Evolutionary conservation across 1,140 invertebrate genomes (phyloP).

Genomic region (Gonioctena quinquepunctata): DNA sequence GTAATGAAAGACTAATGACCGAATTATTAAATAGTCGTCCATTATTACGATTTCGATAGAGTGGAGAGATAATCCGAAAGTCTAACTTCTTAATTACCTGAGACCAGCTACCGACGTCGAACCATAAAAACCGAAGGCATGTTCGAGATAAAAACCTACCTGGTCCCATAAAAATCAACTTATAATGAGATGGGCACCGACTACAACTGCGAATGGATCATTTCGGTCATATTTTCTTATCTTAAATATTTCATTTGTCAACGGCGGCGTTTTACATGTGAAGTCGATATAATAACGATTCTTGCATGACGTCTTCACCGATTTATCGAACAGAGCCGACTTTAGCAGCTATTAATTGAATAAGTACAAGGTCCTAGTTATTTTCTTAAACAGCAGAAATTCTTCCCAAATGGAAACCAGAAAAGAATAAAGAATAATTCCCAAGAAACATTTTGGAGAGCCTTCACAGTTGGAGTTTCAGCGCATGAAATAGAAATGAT

Average conservation of each 20-base stretch:
- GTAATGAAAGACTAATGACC: not conserved
- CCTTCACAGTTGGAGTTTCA: too few relatives aligned
- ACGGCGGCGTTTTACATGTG: slow-evolving; percentile 2
- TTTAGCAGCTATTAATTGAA: too few relatives aligned
- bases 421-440: too few relatives aligned
- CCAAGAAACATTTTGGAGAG: too few relatives aligned
- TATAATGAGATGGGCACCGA: not conserved
- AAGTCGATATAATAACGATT: slow-evolving; percentile 13
- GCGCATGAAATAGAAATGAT: too few relatives aligned
- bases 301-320: slow-evolving; percentile 6
- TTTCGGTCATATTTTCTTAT: slow-evolving; percentile 10
- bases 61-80: slow-evolving; percentile 11
- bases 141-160: not conserved
- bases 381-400: too few relatives aligned
- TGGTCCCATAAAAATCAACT: not conserved
- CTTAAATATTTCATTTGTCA: slow-evolving; percentile 17
- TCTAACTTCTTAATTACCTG: slow-evolving; percentile 22
- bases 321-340: not conserved
- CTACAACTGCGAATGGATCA: slow-evolving; percentile 5
- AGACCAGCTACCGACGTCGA: not conserved
- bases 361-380: too few relatives aligned
- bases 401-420: too few relatives aligned
- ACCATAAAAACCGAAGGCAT: not conserved
- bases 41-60: not conserved
- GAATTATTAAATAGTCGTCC: not conserved